Evolutionary conservation across 30 jellyfish, hydroid and myxozoan genomes (phyloP), one percentile per base, ranked within the genome.

Genomic region (Catostylus mosaicus): DNA sequence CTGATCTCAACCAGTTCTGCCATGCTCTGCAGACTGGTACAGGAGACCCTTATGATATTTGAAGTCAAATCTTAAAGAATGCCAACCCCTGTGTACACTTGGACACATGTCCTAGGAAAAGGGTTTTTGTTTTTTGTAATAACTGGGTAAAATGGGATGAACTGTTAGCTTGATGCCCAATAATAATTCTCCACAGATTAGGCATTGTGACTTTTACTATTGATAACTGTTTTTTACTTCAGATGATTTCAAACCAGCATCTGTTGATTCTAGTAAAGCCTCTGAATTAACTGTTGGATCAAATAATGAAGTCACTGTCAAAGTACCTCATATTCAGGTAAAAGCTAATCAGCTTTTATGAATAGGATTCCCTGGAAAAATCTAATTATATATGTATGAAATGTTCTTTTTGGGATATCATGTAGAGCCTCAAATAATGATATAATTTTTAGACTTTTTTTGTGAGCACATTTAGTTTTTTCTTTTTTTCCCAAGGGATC

Each of bases 211-310:
- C 16, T 6, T 45, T 43, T 43, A 43, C 54, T 43, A 9, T 43
- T 6, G 20, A 50, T 10, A 27, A 3, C 2, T 3, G 11, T 62
- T 20, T 75, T 70, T 3, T 34, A 16, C 69, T 63, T 23, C 43
- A 92, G 98, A 92, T 92, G 98, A 92, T 61, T 92, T 92, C 88
- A 92, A 92, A 79, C 98, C 98, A 43, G 96, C 96, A 0, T 92
- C 98, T 30, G 95, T 92, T 14, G 98, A 92, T 62, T 76, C 98
- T 26, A 69, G 81, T 18, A 77, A 87, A 52, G 93, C 97, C n/a
- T 88, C 95, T 4, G 95, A 85, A 73, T 38, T 92, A 16, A 64
- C 75, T 46, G 90, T 92, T 46, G 98, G 98, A 52, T 67, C 85
- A 26, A 85, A 85, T 47, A 78, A 86, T 35, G 96, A 92, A 34